Conservation (phyloP, 2,888 invertebrate species). For the Argyresthia goedartella region DNA sequence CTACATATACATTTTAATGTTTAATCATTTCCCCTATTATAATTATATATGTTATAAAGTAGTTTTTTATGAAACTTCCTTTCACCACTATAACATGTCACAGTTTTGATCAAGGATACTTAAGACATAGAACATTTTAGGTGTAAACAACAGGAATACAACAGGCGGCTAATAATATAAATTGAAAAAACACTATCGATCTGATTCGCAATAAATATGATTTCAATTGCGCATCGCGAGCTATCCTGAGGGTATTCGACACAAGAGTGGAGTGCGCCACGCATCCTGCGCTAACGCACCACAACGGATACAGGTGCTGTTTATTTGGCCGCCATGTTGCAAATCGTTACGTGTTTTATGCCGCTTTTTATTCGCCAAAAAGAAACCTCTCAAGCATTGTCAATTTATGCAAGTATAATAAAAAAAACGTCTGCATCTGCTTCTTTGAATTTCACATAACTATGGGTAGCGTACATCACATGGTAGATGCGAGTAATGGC, state of each 20-base stretch:
- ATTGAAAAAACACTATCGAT: too few species aligned
- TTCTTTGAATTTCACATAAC: background rate
- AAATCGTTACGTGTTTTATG: conserved; percentile 33
- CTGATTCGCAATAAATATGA: background rate
- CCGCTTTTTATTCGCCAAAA: conserved; percentile 17
- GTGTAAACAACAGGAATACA: too few species aligned
- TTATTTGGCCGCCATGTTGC: conserved; percentile 33
- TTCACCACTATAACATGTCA: too few species aligned
- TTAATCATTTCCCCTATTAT: too few species aligned
- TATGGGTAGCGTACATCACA: too few species aligned
- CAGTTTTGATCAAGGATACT: too few species aligned
- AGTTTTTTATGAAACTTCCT: too few species aligned
- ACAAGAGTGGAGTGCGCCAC: background rate
- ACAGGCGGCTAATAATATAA: too few species aligned
- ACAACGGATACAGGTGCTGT: conserved; percentile 54
- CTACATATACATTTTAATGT: too few species aligned
- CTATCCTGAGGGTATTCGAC: conserved; percentile 6
- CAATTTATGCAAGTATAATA: background rate
- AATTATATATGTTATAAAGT: too few species aligned
- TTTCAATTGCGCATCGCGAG: background rate
- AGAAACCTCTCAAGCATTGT: conserved; percentile 2
- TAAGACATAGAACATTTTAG: too few species aligned
- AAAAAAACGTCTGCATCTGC: background rate
- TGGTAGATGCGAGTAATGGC: too few species aligned
- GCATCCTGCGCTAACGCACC: conserved; percentile 16